A percentile compares a stretch with the other conserved stretches of the same genome.
Evolutionary conservation across 2,797 vertebrate species (phyloP).

Genomic region (Sebastes umbrosus): DNA sequence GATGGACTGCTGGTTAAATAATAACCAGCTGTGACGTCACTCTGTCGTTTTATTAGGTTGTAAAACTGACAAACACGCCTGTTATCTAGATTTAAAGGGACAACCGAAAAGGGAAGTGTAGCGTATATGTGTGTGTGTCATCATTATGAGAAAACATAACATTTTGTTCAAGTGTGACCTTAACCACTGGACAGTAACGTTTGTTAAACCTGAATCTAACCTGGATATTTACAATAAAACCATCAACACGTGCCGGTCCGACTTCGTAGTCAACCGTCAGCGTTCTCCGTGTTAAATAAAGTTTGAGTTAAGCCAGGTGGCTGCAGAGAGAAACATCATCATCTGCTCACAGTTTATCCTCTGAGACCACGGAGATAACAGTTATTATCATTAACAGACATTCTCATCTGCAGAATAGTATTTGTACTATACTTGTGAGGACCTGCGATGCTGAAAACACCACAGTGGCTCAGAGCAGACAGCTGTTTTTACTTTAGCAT

Average conservation of each 20-base stretch:
- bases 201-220: too few species aligned
- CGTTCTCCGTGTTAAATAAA: neutral
- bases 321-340: neutral
- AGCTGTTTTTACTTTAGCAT: neutral
- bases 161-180: too few species aligned
- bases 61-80: constrained; percentile 49
- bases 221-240: too few species aligned
- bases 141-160: too few species aligned
- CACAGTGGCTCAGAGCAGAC: neutral
- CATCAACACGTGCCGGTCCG: neutral
- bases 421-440: too few species aligned
- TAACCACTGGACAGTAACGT: too few species aligned
- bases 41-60: constrained; percentile 19
- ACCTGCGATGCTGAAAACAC: neutral
- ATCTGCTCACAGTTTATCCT: constrained; percentile 24
- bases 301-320: neutral
- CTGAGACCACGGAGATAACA: neutral
- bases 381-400: neutral
- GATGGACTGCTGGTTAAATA: constrained; percentile 38
- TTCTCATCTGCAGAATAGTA: too few species aligned
- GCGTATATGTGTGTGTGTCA: neutral
- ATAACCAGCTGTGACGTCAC: constrained; percentile 15
- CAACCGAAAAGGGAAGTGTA: too few species aligned
- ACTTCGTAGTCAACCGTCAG: too few species aligned
- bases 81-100: neutral